These are phyloP conservation scores for Bagarius yarrelli DNA, from an alignment of 2,113 vertebrate genomes.

Conservation along the genomic window DNA sequence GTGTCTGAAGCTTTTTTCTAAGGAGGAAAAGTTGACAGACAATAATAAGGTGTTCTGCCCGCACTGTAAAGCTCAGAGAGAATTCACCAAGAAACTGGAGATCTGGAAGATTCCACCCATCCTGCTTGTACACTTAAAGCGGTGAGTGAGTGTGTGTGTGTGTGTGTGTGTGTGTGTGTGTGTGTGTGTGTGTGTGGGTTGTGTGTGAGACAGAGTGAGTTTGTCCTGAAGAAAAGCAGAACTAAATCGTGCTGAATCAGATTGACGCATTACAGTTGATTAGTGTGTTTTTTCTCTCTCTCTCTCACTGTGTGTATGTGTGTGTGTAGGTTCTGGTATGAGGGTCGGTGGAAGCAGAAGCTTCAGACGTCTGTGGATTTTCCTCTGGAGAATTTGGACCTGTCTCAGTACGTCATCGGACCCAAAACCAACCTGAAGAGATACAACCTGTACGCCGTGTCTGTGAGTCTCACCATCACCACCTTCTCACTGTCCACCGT, in stretches of 20 bases:
- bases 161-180: not conserved
- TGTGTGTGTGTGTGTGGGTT: not conserved
- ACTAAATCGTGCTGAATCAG: not conserved
- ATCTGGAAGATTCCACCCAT: constrained; percentile 98
- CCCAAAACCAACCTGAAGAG: constrained; percentile 84
- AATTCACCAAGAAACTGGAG: constrained; percentile 96
- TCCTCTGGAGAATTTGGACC: constrained; percentile 87
- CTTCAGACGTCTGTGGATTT: constrained; percentile 94
- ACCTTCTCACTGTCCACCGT: not conserved
- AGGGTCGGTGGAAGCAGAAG: constrained; percentile 97
- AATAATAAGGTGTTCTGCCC: constrained; percentile 95
- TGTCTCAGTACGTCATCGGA: constrained; percentile 91
- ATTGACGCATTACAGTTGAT: not conserved
- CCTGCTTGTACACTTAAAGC: constrained; percentile 91
- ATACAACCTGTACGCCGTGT: constrained; percentile 91
- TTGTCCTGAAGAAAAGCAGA: not conserved
- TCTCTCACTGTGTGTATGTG: constrained; percentile 11
- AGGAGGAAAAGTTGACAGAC: constrained; percentile 94
- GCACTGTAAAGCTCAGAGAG: constrained; percentile 90
- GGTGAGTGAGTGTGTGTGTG: constrained; percentile 67
- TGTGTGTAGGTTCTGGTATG: constrained; percentile 87
- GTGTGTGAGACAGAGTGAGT: not conserved
- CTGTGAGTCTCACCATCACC: constrained; percentile 78
- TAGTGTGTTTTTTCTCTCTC: too few relatives aligned
- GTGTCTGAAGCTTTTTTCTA: constrained; percentile 95